Conservation (phyloP, 2,888 invertebrate species). For the Drosophila conformis region DNA sequence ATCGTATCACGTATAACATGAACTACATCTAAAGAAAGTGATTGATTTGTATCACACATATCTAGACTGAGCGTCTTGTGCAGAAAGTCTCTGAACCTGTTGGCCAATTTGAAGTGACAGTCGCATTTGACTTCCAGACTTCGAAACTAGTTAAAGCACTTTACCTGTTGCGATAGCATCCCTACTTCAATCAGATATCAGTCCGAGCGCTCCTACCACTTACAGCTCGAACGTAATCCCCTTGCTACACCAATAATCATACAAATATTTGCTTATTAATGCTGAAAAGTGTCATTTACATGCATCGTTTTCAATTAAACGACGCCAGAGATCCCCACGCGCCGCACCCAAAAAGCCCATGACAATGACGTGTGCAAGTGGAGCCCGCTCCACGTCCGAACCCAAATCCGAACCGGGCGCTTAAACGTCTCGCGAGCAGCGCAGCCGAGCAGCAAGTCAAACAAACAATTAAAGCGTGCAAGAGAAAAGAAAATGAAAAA, state of each 20-base stretch:
- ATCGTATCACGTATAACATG: background rate
- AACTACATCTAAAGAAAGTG: slow-evolving; percentile 4
- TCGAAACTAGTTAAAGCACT: slow-evolving; percentile 58
- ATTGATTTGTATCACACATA: slow-evolving; percentile 16
- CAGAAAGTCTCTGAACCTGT: slow-evolving; percentile 39
- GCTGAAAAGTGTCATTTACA: slow-evolving; percentile 83
- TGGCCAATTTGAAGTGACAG: slow-evolving; percentile 43
- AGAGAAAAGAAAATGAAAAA: slow-evolving; percentile 51
- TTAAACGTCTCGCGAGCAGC: slow-evolving; percentile 61
- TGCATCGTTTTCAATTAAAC: slow-evolving; percentile 81
- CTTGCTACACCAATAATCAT: slow-evolving; percentile 72
- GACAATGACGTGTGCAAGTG: slow-evolving; percentile 57
- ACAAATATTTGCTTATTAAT: slow-evolving; percentile 82
- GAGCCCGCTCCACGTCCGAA: slow-evolving; percentile 12
- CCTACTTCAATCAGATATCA: slow-evolving; percentile 62
- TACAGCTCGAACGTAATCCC: slow-evolving; percentile 68
- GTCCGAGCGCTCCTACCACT: slow-evolving; percentile 47
- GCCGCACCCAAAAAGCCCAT: slow-evolving; percentile 68
- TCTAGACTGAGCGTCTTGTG: background rate
- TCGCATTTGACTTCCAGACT: slow-evolving; percentile 45
- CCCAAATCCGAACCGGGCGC: slow-evolving; percentile 48
- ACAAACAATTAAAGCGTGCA: slow-evolving; percentile 79
- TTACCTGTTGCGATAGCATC: slow-evolving; percentile 54
- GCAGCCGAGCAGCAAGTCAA: slow-evolving; percentile 59
- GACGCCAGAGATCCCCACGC: slow-evolving; percentile 72